These are phyloP conservation scores for Pipistrellus kuhlii DNA, from an alignment of 2,797 vertebrate species.

Conservation along the genomic window DNA sequence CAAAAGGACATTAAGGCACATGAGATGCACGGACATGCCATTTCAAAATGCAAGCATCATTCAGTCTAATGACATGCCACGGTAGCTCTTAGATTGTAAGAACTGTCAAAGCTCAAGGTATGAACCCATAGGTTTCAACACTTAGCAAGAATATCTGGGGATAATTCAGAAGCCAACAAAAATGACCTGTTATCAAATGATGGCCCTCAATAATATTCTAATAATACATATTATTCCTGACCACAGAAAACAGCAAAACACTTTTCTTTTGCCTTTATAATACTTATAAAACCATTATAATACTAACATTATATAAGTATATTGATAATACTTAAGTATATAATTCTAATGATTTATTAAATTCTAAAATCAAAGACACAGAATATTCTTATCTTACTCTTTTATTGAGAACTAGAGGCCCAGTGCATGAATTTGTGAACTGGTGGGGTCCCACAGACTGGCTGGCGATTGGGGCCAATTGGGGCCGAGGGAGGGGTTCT, in stretches of 20 bases:
- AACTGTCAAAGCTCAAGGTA: background rate
- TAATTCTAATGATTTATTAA: background rate
- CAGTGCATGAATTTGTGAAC: too few relatives aligned
- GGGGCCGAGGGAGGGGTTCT: too few relatives aligned
- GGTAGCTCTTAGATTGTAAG: background rate
- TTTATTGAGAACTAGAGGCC: background rate
- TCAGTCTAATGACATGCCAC: background rate
- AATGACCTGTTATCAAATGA: background rate
- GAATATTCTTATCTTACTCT: background rate
- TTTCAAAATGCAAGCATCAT: slow-evolving; percentile 11
- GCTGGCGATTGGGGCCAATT: too few relatives aligned
- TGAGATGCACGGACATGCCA: background rate
- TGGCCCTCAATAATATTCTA: background rate
- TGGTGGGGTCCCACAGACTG: too few relatives aligned
- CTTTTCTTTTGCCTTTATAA: background rate
- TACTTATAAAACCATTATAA: background rate
- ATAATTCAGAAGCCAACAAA: slow-evolving; percentile 31
- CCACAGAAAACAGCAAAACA: background rate
- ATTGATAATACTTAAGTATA: background rate
- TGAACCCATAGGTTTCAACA: background rate
- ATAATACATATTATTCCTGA: background rate
- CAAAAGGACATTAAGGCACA: slow-evolving; percentile 74
- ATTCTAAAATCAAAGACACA: slow-evolving; percentile 47
- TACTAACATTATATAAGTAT: background rate
- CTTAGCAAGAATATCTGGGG: slow-evolving; percentile 31